Conservation (phyloP, 2,888 invertebrate species). For the Oasisia sp. region DNA sequence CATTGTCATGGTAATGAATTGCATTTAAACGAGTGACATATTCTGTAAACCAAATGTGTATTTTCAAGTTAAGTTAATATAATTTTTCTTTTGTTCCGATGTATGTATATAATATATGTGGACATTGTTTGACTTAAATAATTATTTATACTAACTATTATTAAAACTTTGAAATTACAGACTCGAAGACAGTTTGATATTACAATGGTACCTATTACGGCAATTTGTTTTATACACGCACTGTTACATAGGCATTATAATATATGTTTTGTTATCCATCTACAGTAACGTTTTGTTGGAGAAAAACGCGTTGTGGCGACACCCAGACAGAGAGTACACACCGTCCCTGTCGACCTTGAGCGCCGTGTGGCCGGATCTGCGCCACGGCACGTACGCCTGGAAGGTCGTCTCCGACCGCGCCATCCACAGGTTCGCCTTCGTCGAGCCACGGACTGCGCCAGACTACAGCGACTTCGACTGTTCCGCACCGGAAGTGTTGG, state of each 20-base stretch:
- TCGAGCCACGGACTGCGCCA: neutral
- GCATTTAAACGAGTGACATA: too few species aligned
- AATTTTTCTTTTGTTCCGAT: too few species aligned
- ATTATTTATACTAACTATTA: neutral
- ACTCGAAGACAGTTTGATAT: neutral
- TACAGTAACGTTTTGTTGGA: slow-evolving; percentile 17
- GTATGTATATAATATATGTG: too few species aligned
- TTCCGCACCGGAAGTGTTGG: slow-evolving; percentile 20
- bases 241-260: neutral
- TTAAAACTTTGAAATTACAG: neutral
- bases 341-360: neutral
- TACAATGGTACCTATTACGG: neutral
- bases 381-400: slow-evolving; percentile 20
- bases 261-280: neutral
- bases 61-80: too few species aligned
- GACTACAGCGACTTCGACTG: slow-evolving; percentile 19
- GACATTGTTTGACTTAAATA: too few species aligned
- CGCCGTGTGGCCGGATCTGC: slow-evolving; percentile 26
- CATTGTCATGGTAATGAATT: too few species aligned
- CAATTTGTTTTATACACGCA: neutral
- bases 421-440: neutral
- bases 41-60: too few species aligned
- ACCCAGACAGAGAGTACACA: slow-evolving; percentile 18
- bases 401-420: neutral
- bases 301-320: neutral